These are phyloP conservation scores for Antheraea mylitta DNA, from an alignment of 1,140 invertebrate species.

Conservation along the genomic window DNA sequence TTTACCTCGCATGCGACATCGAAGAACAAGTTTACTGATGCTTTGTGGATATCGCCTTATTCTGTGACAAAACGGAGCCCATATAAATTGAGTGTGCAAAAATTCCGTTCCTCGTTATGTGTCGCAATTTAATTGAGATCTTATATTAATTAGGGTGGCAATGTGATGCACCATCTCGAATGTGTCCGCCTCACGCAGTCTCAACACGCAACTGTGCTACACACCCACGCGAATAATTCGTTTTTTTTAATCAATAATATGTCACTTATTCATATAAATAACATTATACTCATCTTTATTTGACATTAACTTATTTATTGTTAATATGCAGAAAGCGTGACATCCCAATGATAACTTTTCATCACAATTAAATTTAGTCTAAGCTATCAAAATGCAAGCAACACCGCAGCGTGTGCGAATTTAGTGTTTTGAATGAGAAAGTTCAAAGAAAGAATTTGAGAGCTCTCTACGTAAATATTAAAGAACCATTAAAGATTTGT, in stretches of 20 bases:
- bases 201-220: constrained; percentile 54
- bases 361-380: too few species aligned
- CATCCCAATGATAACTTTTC: too few species aligned
- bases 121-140: constrained; percentile 77
- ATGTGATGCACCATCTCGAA: constrained; percentile 61
- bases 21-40: constrained; percentile 49
- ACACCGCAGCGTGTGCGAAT: too few species aligned
- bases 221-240: constrained; percentile 32
- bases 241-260: background rate
- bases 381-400: too few species aligned
- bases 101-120: constrained; percentile 62
- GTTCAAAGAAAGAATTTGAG: too few species aligned
- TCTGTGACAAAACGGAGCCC: constrained; percentile 40
- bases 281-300: background rate
- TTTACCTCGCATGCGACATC: constrained; percentile 32
- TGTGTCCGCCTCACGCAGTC: constrained; percentile 68
- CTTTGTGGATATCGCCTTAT: constrained; percentile 41
- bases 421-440: too few species aligned
- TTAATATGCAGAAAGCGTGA: too few species aligned
- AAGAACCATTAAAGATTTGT: too few species aligned
- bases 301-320: too few species aligned
- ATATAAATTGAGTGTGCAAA: constrained; percentile 42
- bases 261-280: background rate
- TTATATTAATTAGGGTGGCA: constrained; percentile 71
- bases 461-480: too few species aligned